Evolutionary conservation across 2,888 invertebrate species (phyloP).

Genomic region (Phyllotreta cruciferae): DNA sequence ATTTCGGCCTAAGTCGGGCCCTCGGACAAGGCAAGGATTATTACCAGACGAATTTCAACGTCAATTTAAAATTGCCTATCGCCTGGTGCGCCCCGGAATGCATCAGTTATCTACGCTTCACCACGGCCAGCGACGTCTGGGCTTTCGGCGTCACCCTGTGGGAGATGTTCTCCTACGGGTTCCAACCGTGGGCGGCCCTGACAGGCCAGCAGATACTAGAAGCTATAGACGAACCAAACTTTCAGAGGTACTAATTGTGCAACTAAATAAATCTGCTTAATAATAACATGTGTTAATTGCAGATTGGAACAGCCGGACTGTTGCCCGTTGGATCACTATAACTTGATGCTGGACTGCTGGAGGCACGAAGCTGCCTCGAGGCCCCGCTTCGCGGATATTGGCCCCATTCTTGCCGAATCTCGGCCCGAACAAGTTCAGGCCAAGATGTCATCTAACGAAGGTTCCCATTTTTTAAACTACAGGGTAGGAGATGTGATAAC

Average conservation of each 20-base stretch:
- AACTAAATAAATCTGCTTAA: too few species aligned
- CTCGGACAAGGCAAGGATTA: conserved; percentile 98
- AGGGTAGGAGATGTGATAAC: conserved; percentile 90
- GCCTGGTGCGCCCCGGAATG: conserved; percentile 99
- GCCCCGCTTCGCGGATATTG: conserved; percentile 89
- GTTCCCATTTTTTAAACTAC: conserved; percentile 77
- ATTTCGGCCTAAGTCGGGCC: conserved; percentile 95
- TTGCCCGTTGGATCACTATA: conserved; percentile 92
- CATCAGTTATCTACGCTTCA: conserved; percentile 94
- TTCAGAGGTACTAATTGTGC: conserved; percentile 73
- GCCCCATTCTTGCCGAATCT: conserved; percentile 78
- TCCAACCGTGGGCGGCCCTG: conserved; percentile 96
- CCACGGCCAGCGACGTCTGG: conserved; percentile 97
- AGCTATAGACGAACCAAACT: conserved; percentile 93
- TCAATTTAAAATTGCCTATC: conserved; percentile 95
- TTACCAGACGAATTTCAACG: conserved; percentile 97
- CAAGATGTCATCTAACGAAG: conserved; percentile 63
- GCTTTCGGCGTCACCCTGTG: conserved; percentile 94
- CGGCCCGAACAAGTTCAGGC: conserved; percentile 94
- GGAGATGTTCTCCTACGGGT: conserved; percentile 99
- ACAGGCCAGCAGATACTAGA: conserved; percentile 90
- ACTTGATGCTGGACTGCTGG: conserved; percentile 96
- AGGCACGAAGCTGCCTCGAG: conserved; percentile 87
- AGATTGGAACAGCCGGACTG: conserved; percentile 90
- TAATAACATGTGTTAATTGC: too few species aligned